Conservation (phyloP, 2,888 invertebrate genomes). For the Cheilosia urbana region DNA sequence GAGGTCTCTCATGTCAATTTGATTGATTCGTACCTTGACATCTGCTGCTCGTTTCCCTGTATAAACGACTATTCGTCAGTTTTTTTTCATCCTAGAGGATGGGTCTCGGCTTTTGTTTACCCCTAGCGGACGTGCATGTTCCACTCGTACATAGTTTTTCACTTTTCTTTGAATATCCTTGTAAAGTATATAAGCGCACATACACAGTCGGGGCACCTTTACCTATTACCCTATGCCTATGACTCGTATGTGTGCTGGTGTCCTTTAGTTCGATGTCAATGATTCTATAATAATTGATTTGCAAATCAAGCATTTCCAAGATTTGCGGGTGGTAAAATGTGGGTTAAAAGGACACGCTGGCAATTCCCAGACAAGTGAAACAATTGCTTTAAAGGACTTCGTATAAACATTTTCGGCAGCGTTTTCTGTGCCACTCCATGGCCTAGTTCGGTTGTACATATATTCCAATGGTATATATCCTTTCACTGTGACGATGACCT, state of each 20-base stretch:
- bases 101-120: slow-evolving; percentile 22
- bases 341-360: slow-evolving; percentile 61
- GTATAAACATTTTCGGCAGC: slow-evolving; percentile 17
- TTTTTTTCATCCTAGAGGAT: slow-evolving; percentile 50
- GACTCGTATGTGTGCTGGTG: neutral
- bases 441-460: slow-evolving; percentile 40
- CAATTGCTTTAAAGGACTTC: slow-evolving; percentile 50
- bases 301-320: slow-evolving; percentile 68
- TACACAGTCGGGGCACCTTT: neutral
- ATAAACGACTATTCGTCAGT: slow-evolving; percentile 56
- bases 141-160: slow-evolving; percentile 17
- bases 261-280: slow-evolving; percentile 45
- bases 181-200: neutral
- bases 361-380: slow-evolving; percentile 67
- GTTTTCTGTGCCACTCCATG: slow-evolving; percentile 33
- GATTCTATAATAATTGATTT: slow-evolving; percentile 66
- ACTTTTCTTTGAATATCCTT: slow-evolving; percentile 30
- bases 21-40: slow-evolving; percentile 79
- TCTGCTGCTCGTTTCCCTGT: slow-evolving; percentile 69
- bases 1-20: slow-evolving; percentile 74
- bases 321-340: slow-evolving; percentile 72
- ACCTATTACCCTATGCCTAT: neutral
- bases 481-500: slow-evolving; percentile 64
- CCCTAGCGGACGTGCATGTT: neutral
- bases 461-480: slow-evolving; percentile 3